phyloP scores from a whole-genome alignment of 2,888 invertebrate genomes.

The Drosophila antonietae region DNA sequence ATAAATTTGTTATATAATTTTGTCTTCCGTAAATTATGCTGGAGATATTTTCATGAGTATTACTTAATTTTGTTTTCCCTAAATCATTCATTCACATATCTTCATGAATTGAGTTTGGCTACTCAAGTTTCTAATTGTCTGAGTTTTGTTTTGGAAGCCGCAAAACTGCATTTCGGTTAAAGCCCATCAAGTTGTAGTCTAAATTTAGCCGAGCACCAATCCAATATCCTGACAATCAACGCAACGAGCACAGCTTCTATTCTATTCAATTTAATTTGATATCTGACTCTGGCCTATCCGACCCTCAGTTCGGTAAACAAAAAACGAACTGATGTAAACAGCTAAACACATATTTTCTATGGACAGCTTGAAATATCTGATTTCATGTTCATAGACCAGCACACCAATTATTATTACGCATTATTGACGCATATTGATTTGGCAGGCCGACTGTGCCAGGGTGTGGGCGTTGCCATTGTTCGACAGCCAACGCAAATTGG shows the following conservation, averaged over 20 bases:
- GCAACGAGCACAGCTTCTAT: background rate
- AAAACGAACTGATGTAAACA: background rate
- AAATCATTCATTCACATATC: background rate
- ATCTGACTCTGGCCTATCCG: background rate
- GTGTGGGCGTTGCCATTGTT: slow-evolving; percentile 5
- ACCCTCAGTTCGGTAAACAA: background rate
- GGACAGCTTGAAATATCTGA: slow-evolving; percentile 10
- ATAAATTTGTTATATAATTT: too few relatives aligned
- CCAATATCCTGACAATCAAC: background rate
- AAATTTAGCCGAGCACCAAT: slow-evolving; percentile 3
- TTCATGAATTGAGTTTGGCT: too few relatives aligned
- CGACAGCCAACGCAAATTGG: slow-evolving; percentile 3
- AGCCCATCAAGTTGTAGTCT: slow-evolving; percentile 15
- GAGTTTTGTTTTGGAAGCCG: slow-evolving; percentile 8
- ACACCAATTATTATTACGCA: slow-evolving; percentile 21
- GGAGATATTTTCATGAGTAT: too few relatives aligned
- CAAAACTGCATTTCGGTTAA: slow-evolving; percentile 3
- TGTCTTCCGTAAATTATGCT: too few relatives aligned
- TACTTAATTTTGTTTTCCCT: background rate
- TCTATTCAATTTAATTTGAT: background rate
- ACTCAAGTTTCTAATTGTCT: background rate
- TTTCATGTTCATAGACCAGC: background rate
- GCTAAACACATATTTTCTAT: slow-evolving; percentile 1
- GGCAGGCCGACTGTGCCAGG: too few relatives aligned
- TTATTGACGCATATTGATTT: slow-evolving; percentile 33